These are phyloP conservation scores for Crocidura indochinensis DNA, from an alignment of 2,797 vertebrate genomes.

Conservation along the genomic window DNA sequence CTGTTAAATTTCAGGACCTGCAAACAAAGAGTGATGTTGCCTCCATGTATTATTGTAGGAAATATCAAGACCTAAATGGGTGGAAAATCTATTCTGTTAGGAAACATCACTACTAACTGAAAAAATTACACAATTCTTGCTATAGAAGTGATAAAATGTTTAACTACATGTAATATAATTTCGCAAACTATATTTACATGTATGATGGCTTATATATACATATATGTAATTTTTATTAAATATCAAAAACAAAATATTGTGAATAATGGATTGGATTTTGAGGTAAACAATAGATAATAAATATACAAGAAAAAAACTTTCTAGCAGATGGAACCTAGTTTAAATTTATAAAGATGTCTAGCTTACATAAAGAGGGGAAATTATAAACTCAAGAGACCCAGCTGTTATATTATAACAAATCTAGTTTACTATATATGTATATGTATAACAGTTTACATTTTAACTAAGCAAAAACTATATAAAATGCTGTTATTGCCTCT, in stretches of 20 bases:
- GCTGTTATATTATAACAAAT: slow-evolving; percentile 76
- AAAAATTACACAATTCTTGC: no score
- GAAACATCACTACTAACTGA: not conserved
- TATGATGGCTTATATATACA: not conserved
- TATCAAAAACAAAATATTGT: slow-evolving; percentile 24
- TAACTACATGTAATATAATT: slow-evolving; percentile 36
- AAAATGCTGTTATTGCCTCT: slow-evolving; percentile 52
- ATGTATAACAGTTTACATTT: slow-evolving; percentile 44
- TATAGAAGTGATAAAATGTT: slow-evolving; percentile 51
- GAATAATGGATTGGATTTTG: slow-evolving; percentile 33
- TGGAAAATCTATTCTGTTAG: slow-evolving; percentile 54
- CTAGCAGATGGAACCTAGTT: slow-evolving; percentile 77
- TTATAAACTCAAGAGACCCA: slow-evolving; percentile 79
- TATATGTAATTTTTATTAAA: slow-evolving; percentile 56
- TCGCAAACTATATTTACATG: slow-evolving; percentile 71
- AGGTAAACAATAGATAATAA: slow-evolving; percentile 62
- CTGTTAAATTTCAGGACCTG: slow-evolving; percentile 60
- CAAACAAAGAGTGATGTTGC: slow-evolving; percentile 62
- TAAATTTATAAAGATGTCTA: slow-evolving; percentile 73
- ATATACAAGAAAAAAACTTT: slow-evolving; percentile 27
- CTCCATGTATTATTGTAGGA: slow-evolving; percentile 1
- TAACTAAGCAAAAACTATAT: not conserved
- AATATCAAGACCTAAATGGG: slow-evolving; percentile 33
- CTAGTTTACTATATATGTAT: slow-evolving; percentile 55
- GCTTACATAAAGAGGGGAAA: slow-evolving; percentile 57